Conservation (phyloP, 2,113 vertebrate genomes). For the Romanogobio albipinnatus region DNA sequence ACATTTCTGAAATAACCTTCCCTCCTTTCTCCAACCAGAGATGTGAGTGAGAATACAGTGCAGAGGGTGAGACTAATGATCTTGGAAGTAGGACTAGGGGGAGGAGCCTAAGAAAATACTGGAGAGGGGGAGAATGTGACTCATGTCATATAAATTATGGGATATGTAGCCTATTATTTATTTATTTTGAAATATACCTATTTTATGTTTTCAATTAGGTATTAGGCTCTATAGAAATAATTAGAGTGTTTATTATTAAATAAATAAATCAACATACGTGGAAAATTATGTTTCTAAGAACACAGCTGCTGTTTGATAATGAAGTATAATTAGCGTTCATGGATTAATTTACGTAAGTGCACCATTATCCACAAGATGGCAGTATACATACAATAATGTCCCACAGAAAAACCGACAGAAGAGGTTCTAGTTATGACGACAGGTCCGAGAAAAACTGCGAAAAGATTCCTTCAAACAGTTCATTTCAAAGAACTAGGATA, state of each 20-base stretch:
- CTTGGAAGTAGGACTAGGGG: conserved; percentile 34
- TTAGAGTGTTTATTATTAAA: background rate
- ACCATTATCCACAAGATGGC: conserved; percentile 29
- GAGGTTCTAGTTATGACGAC: background rate
- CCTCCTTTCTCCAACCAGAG: background rate
- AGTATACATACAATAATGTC: background rate
- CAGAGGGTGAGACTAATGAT: conserved; percentile 26
- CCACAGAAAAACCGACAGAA: background rate
- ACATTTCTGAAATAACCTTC: conserved; percentile 25
- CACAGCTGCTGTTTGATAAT: background rate
- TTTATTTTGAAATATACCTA: too few relatives aligned
- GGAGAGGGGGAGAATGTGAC: background rate
- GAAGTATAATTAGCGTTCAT: background rate
- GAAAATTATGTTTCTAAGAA: background rate
- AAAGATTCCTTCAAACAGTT: conserved; percentile 3
- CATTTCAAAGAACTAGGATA: background rate
- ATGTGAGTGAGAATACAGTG: conserved; percentile 22
- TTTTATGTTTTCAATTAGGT: background rate
- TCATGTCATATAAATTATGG: background rate
- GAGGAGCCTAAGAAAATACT: conserved; percentile 27
- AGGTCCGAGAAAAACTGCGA: background rate
- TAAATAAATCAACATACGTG: background rate
- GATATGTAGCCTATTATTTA: background rate
- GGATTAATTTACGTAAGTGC: background rate
- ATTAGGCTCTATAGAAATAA: background rate